phyloP scores from a whole-genome alignment of 2,888 invertebrate genomes.

The Drosophila aldrichi region DNA sequence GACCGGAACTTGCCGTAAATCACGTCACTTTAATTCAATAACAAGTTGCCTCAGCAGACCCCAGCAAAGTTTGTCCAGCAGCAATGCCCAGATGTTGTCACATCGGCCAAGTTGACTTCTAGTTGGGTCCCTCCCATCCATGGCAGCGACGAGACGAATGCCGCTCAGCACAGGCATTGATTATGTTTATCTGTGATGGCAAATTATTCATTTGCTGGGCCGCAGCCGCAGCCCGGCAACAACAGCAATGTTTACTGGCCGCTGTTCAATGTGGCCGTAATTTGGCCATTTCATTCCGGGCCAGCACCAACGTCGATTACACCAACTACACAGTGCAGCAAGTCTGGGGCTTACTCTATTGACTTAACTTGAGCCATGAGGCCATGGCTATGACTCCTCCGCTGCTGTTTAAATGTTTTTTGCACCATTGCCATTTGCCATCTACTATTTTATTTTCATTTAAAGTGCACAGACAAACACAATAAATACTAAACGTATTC shows the following conservation, averaged over 20 bases:
- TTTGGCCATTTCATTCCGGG: slow-evolving; percentile 67
- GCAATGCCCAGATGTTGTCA: slow-evolving; percentile 70
- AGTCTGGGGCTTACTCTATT: slow-evolving; percentile 4
- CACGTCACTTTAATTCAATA: slow-evolving; percentile 79
- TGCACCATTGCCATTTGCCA: slow-evolving; percentile 28
- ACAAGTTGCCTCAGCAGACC: slow-evolving; percentile 53
- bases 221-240: slow-evolving; percentile 22
- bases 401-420: slow-evolving; percentile 51
- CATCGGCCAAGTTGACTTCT: slow-evolving; percentile 49
- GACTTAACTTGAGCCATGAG: slow-evolving; percentile 1
- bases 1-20: slow-evolving; percentile 73
- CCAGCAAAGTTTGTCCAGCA: slow-evolving; percentile 25
- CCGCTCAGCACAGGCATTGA: slow-evolving; percentile 56
- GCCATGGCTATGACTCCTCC: slow-evolving; percentile 17
- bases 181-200: slow-evolving; percentile 73
- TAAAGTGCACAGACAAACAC: slow-evolving; percentile 38
- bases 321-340: neutral
- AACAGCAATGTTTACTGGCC: slow-evolving; percentile 36
- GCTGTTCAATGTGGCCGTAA: slow-evolving; percentile 36
- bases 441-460: slow-evolving; percentile 52
- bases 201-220: slow-evolving; percentile 72
- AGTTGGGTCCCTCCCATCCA: slow-evolving; percentile 1
- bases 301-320: slow-evolving; percentile 31
- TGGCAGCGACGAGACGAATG: neutral
- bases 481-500: slow-evolving; percentile 59